Evolutionary conservation across 1,140 invertebrate genomes (phyloP).

Genomic region (Ceratoteleas bidentatus): DNA sequence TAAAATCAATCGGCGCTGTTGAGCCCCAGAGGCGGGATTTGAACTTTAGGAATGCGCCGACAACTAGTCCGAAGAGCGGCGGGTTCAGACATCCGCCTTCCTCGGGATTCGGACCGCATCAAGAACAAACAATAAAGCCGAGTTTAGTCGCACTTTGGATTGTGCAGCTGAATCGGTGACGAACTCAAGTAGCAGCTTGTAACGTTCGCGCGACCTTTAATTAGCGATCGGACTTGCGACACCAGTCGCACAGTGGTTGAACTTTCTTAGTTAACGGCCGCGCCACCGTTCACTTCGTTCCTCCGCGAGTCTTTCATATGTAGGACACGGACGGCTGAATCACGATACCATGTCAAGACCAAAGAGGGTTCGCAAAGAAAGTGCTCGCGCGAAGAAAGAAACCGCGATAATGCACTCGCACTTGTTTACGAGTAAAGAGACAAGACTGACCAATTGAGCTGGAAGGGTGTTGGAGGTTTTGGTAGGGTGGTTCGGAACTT

Average conservation of each 20-base stretch:
- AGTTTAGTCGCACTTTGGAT: constrained; percentile 59
- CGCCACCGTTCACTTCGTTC: constrained; percentile 72
- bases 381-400: constrained; percentile 51
- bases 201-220: constrained; percentile 60
- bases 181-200: constrained; percentile 52
- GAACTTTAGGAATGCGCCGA: constrained; percentile 29
- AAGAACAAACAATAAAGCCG: constrained; percentile 28
- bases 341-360: constrained; percentile 72
- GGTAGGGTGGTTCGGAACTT: too few relatives aligned
- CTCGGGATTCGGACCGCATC: constrained; percentile 20
- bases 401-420: constrained; percentile 36
- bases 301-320: constrained; percentile 67
- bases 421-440: constrained; percentile 18
- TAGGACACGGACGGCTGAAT: constrained; percentile 77
- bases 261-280: constrained; percentile 69
- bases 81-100: constrained; percentile 31
- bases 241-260: constrained; percentile 54
- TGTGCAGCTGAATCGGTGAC: constrained; percentile 33
- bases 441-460: background rate
- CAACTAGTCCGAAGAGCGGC: constrained; percentile 16
- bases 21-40: constrained; percentile 13
- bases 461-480: too few relatives aligned
- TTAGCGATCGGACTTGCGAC: constrained; percentile 61
- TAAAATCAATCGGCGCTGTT: constrained; percentile 15
- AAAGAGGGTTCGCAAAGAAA: constrained; percentile 70